Evolutionary conservation across 2,888 invertebrate species (phyloP).

Genomic region (Polyommatus iphigenia): DNA sequence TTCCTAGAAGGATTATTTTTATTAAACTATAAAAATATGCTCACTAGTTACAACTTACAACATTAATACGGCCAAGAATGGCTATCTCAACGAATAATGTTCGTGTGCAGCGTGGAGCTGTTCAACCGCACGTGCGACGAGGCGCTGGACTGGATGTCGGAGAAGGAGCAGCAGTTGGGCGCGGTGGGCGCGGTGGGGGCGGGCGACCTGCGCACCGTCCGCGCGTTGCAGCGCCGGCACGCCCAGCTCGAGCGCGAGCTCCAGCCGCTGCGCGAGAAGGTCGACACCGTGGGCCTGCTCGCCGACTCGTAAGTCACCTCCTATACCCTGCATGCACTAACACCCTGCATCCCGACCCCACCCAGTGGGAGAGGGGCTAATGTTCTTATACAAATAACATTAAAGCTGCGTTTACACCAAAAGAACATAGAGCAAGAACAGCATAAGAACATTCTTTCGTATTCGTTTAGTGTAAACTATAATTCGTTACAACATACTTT

Average conservation of each 20-base stretch:
- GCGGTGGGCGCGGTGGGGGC: constrained; percentile 88
- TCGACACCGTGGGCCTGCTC: constrained; percentile 90
- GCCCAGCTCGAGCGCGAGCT: constrained; percentile 96
- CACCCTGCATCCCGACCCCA: too few relatives aligned
- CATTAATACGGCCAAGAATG: background rate
- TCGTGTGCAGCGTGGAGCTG: constrained; percentile 89
- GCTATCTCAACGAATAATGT: background rate
- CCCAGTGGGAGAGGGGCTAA: too few relatives aligned
- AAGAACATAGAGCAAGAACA: too few relatives aligned
- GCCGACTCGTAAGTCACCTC: constrained; percentile 85
- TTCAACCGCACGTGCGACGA: constrained; percentile 98
- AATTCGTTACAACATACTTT: too few relatives aligned
- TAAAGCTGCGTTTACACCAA: too few relatives aligned
- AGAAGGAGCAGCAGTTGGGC: constrained; percentile 95
- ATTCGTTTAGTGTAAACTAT: too few relatives aligned
- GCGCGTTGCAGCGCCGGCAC: constrained; percentile 94
- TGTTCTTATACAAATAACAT: too few relatives aligned
- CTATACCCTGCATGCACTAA: constrained; percentile 36
- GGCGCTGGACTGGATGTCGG: constrained; percentile 97
- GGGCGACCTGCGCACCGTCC: constrained; percentile 91
- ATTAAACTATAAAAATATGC: background rate
- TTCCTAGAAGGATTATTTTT: too few relatives aligned
- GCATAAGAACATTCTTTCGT: too few relatives aligned
- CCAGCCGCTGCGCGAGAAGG: constrained; percentile 96
- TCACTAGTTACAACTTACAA: background rate